Base-by-base conservation (phyloP, 2,797 vertebrate species). In the Gadopsis marmoratus region DNA sequence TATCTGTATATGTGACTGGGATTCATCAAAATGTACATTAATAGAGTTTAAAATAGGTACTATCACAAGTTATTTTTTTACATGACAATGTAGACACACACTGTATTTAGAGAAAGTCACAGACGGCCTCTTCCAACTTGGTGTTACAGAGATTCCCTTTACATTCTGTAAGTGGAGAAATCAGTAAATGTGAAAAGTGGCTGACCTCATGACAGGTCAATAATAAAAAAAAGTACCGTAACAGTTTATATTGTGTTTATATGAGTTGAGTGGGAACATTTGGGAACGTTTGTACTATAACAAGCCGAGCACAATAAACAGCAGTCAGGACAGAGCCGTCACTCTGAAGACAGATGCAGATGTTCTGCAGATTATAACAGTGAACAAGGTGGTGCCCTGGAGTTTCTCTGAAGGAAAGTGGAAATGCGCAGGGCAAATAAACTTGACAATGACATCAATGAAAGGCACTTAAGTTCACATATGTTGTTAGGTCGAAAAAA, bases 361-460 rank as follows among this genome's bases (percentile, higher is more conserved):
- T 74, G 55, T 74, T 77, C 67, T 71, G 47, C 53, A 74, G 79
- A 78, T 79, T 39, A 45, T 3, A 9, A 5, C 41, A 7, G 3
- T 31, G 16, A 3, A 56, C 41, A 6, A 63, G 11, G 39, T 19
- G 50, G 12, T n/a, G 63, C 29, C 55, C 69, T 68, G 73, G n/a
- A 50, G 21, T 62, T 2, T 47, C 12, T 54, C n/a, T 51, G 43
- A 35, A 47, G 37, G 54, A 50, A 54, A 53, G 5, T 14, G 21
- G 13, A 48, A 69, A 51, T 64, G 69, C 59, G 62, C 45, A 70
- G 55, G 65, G 63, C 33, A 71, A 78, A 67, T 63, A 51, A 66
- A 75, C 4, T 31, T 4, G 26, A 37, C 3, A 5, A 23, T 29
- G 68, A 35, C 29, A 53, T 56, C 37, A 23, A 5, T 14, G 21